Percentiles rank a stretch among this genome's conserved stretches.
phyloP scores from a whole-genome alignment of 2,797 vertebrate species.

The Bufotes viridis region DNA sequence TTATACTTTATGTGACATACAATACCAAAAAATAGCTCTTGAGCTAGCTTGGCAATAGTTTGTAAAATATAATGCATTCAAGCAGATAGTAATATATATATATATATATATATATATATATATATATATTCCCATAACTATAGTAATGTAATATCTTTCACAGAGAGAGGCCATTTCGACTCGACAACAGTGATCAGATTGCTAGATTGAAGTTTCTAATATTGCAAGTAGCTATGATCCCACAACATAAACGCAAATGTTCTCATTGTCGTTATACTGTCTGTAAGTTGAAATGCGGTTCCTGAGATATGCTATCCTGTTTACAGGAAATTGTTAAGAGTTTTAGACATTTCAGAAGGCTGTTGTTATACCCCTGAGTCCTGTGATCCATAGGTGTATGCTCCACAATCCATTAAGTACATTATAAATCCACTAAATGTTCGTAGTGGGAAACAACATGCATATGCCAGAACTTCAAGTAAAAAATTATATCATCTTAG shows the following conservation, averaged over 20 bases:
- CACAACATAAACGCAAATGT: not conserved
- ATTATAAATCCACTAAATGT: constrained; percentile 38
- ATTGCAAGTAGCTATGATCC: constrained; percentile 48
- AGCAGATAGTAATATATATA: constrained; percentile 57
- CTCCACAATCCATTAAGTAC: constrained; percentile 53
- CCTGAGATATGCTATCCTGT: constrained; percentile 35
- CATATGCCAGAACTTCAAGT: not conserved
- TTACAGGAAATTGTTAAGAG: constrained; percentile 49
- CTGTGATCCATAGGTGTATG: constrained; percentile 45
- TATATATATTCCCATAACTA: constrained; percentile 41
- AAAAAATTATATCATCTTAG: constrained; percentile 30
- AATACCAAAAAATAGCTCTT: constrained; percentile 16
- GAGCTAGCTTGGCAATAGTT: constrained; percentile 41
- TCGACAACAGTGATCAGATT: constrained; percentile 49
- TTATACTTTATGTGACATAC: constrained; percentile 24
- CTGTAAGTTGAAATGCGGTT: constrained; percentile 12
- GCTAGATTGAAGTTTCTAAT: constrained; percentile 39
- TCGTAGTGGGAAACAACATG: constrained; percentile 4
- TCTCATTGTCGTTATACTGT: constrained; percentile 17
- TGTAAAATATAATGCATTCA: constrained; percentile 15
- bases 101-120: constrained; percentile 48
- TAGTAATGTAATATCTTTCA: constrained; percentile 50
- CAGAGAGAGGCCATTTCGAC: constrained; percentile 35
- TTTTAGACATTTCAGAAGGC: constrained; percentile 45
- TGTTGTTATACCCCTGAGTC: constrained; percentile 43